phyloP scores from a whole-genome alignment of 1,140 invertebrate species.

The Sipha flava region DNA sequence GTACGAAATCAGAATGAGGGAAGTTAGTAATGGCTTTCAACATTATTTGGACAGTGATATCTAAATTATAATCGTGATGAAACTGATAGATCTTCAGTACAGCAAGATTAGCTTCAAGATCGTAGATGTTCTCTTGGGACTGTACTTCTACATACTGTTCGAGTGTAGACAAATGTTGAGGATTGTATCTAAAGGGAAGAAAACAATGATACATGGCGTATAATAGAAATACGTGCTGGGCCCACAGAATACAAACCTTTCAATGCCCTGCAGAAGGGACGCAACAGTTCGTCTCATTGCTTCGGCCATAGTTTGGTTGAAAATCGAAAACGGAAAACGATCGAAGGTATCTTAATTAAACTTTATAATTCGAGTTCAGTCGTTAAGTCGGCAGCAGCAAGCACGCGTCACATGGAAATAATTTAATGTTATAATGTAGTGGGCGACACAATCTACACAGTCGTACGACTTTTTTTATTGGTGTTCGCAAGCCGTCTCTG shows the following conservation, averaged over 20 bases:
- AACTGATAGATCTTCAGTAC: constrained; percentile 88
- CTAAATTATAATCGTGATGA: constrained; percentile 73
- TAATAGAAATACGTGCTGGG: too few relatives aligned
- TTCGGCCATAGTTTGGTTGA: constrained; percentile 51
- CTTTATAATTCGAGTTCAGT: too few relatives aligned
- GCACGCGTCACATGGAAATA: too few relatives aligned
- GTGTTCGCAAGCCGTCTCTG: neutral
- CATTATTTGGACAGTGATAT: constrained; percentile 76
- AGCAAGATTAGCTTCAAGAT: constrained; percentile 91
- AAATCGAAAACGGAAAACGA: too few relatives aligned
- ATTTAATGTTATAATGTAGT: neutral
- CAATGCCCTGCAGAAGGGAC: constrained; percentile 66
- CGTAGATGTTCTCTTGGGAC: constrained; percentile 85
- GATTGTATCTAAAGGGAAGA: constrained; percentile 89
- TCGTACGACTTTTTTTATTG: neutral
- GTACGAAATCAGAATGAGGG: constrained; percentile 91
- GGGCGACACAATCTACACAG: neutral
- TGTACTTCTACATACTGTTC: constrained; percentile 91
- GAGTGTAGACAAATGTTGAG: constrained; percentile 78
- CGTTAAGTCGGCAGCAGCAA: too few relatives aligned
- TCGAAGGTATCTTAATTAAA: too few relatives aligned
- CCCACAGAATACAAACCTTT: constrained; percentile 63
- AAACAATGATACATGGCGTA: too few relatives aligned
- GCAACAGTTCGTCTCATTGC: constrained; percentile 66
- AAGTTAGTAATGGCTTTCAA: constrained; percentile 92